These are phyloP conservation scores for Bimastos eiseni DNA, from an alignment of 2,888 invertebrate species.

Conservation along the genomic window DNA sequence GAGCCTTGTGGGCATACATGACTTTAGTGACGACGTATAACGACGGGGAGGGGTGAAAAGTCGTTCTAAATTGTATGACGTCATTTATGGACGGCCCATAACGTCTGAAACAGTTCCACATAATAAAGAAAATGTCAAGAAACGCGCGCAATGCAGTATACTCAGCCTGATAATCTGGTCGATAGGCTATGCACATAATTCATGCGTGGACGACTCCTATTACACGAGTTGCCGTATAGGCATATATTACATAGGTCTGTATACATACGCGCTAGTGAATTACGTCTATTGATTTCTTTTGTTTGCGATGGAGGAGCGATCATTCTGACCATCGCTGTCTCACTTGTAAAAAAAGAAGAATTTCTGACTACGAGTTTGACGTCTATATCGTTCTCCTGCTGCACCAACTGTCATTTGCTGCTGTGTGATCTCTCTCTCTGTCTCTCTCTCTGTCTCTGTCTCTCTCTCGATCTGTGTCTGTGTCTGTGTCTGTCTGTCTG, in stretches of 20 bases:
- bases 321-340: background rate
- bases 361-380: background rate
- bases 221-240: background rate
- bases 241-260: background rate
- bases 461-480: too few relatives aligned
- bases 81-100: too few relatives aligned
- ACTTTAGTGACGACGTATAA: too few relatives aligned
- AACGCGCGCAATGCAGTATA: too few relatives aligned
- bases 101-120: too few relatives aligned
- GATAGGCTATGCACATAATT: background rate
- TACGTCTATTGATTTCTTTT: background rate
- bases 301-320: background rate
- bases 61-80: too few relatives aligned
- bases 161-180: background rate
- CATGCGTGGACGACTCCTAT: background rate
- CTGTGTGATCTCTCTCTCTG: background rate
- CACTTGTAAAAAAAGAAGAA: background rate
- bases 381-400: background rate
- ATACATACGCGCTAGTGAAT: background rate
- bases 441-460: too few relatives aligned
- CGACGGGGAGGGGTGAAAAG: too few relatives aligned
- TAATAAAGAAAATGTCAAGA: too few relatives aligned
- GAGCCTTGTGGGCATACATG: too few relatives aligned
- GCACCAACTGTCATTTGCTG: too few relatives aligned
- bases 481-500: too few relatives aligned